Conservation (phyloP, 2,888 invertebrate species). For the Athalia cordata region DNA sequence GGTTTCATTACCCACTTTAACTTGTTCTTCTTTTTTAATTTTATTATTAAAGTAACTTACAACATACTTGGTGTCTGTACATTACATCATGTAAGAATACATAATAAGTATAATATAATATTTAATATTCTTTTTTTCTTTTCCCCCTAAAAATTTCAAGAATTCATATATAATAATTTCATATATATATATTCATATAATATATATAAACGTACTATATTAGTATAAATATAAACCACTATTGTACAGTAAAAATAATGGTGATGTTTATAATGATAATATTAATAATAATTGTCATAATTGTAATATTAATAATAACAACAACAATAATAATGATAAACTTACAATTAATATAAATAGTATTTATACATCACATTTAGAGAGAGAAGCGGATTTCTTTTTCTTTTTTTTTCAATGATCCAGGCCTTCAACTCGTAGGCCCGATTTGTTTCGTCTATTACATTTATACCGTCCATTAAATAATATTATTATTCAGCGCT, state of each 20-base stretch:
- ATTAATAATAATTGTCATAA: conserved; percentile 49
- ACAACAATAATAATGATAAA: conserved; percentile 48
- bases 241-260: conserved; percentile 52
- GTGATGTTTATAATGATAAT: conserved; percentile 49
- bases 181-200: conserved; percentile 3
- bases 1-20: too few species aligned
- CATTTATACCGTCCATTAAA: conserved; percentile 46
- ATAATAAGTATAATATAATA: neutral
- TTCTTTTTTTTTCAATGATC: conserved; percentile 28
- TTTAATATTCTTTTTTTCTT: neutral
- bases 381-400: conserved; percentile 53
- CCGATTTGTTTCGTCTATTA: conserved; percentile 49
- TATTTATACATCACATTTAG: conserved; percentile 64
- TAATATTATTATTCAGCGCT: conserved; percentile 44
- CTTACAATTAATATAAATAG: conserved; percentile 49
- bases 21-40: too few species aligned
- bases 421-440: conserved; percentile 50
- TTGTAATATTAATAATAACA: conserved; percentile 56
- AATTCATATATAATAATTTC: neutral
- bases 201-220: neutral
- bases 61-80: too few species aligned
- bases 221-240: conserved; percentile 50
- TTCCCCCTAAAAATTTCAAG: neutral
- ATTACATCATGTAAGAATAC: neutral
- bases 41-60: too few species aligned